Evolutionary conservation across 2,113 vertebrate genomes (phyloP), one percentile per base, ranked within the genome.

Genomic region (Panthera tigris): DNA sequence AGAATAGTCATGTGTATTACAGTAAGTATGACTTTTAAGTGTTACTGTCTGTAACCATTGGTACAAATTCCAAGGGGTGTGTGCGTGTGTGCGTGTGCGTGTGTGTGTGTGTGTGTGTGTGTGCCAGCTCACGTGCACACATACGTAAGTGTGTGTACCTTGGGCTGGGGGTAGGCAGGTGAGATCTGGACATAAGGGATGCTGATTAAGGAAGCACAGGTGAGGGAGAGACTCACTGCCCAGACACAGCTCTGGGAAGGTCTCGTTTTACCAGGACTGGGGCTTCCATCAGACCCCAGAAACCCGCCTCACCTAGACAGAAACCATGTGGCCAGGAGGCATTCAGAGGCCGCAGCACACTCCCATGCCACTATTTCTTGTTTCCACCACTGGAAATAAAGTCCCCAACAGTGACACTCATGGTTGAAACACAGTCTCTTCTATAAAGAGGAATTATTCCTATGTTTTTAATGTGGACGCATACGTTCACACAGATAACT

Each of bases 1-100:
- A 99, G 99, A 97, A 97, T 98, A 36, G 98, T 99, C 85, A 98
- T 96, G 41, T 99, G 99, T 55, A n/a, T 99, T 4, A 98, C 98
- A 97, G 99, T 99, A 96, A 97, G 98, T 96, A n/a, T n/a, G 39
- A 48, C 94, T 93, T 18, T 81, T 41, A 52, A 21, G 76, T 45
- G 12, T 52, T 55, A 48, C 61, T 79, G 88, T 21, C 50, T 45
- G 5, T 27, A 50, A 48, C 33, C 50, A 4, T 73, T 45, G 39
- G 27, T 39, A 31, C 48, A 90, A 31, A 12, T 15, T 39, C 88
- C 16, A 1, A 66, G 16, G 9, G 7, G 11, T 33, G 31, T 13
- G 8, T 92, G 11, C 48, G 6, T 48, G 48, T 27, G 48, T 13
- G 33, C 1, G 16, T 7, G 23, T 48, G 19, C 36, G 36, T 55